Conservation (phyloP, 2,888 invertebrate genomes). For the Margaritifera margaritifera region DNA sequence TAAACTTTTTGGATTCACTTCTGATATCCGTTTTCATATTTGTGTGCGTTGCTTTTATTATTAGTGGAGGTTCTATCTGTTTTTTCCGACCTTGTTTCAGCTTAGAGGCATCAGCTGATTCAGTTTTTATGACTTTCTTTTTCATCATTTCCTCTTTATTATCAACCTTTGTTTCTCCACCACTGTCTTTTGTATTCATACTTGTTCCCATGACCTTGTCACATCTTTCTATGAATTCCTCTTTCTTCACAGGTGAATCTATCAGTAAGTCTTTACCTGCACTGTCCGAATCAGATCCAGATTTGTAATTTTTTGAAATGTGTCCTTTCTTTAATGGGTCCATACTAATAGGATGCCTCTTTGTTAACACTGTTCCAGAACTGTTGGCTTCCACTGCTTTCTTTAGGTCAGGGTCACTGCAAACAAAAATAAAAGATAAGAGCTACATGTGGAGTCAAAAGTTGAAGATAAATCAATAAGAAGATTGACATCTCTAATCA, state of each 20-base stretch:
- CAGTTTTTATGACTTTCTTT: background rate
- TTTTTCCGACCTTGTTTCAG: conserved; percentile 1
- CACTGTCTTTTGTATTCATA: background rate
- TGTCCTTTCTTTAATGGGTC: conserved; percentile 1
- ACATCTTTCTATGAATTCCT: conserved; percentile 6
- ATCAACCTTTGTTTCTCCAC: conserved; percentile 4
- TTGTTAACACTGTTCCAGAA: conserved; percentile 56
- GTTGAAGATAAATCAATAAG: no score
- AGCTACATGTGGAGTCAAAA: no score
- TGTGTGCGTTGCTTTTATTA: background rate
- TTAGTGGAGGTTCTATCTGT: background rate
- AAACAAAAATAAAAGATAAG: background rate
- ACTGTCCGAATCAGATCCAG: background rate
- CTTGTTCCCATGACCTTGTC: no score
- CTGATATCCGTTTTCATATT: background rate
- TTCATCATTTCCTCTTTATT: conserved; percentile 15
- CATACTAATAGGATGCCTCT: conserved; percentile 55
- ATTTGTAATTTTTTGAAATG: background rate
- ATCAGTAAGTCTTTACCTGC: conserved; percentile 3
- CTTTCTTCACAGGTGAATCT: conserved; percentile 20
- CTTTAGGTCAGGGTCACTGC: conserved; percentile 12
- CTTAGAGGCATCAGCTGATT: background rate
- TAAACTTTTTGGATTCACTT: conserved; percentile 3
- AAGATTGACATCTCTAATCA: no score
- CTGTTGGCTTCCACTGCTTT: conserved; percentile 53